A percentile compares a stretch with the other conserved stretches of the same genome.
Evolutionary conservation across 2,888 invertebrate species (phyloP).

Genomic region (Criorhina ranunculi): DNA sequence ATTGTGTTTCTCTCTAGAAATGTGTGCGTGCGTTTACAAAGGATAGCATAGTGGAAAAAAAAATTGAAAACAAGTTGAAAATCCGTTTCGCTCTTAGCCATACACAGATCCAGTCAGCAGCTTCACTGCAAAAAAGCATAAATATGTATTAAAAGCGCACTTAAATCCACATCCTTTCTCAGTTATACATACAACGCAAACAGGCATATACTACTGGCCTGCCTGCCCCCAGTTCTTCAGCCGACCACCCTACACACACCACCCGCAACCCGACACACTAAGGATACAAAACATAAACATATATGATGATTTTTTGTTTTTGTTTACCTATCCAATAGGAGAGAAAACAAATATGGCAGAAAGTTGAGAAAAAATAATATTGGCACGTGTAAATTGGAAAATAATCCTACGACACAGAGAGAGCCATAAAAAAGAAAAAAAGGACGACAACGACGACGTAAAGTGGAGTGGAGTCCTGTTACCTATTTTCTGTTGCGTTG

Average conservation of each 20-base stretch:
- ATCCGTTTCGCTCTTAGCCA: slow-evolving; percentile 64
- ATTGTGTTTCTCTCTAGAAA: slow-evolving; percentile 53
- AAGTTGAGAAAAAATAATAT: slow-evolving; percentile 74
- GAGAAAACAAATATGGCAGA: slow-evolving; percentile 69
- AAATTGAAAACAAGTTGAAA: slow-evolving; percentile 61
- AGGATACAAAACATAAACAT: slow-evolving; percentile 73
- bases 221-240: slow-evolving; percentile 9
- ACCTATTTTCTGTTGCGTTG: slow-evolving; percentile 67
- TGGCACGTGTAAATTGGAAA: slow-evolving; percentile 75
- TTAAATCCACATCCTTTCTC: slow-evolving; percentile 74
- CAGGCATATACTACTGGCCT: slow-evolving; percentile 64
- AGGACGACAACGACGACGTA: slow-evolving; percentile 46
- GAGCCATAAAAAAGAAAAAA: slow-evolving; percentile 30
- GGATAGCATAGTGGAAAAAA: slow-evolving; percentile 59
- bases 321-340: slow-evolving; percentile 66
- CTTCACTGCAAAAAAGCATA: slow-evolving; percentile 64
- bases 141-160: slow-evolving; percentile 76
- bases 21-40: slow-evolving; percentile 65
- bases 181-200: slow-evolving; percentile 56
- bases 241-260: slow-evolving; percentile 35
- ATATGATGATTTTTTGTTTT: slow-evolving; percentile 67
- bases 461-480: slow-evolving; percentile 45
- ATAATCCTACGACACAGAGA: slow-evolving; percentile 61
- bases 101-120: slow-evolving; percentile 49
- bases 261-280: slow-evolving; percentile 65